A percentile compares a stretch with the other conserved stretches of the same genome.
phyloP scores from a whole-genome alignment of 2,888 invertebrate species.

The Stenodema calcarata region DNA sequence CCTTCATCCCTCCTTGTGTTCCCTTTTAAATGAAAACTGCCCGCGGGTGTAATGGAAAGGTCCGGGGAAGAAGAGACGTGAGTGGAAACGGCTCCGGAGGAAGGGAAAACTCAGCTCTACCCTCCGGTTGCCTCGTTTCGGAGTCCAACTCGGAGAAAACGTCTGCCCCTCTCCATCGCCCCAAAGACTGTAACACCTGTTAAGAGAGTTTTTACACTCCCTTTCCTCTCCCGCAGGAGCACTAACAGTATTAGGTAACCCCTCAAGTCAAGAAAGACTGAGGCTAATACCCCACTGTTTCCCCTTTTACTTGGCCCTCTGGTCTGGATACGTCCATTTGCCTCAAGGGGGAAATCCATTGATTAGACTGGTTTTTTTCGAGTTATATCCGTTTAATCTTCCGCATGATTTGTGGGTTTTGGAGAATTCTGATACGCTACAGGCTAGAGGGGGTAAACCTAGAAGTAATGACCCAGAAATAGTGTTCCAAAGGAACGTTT shows the following conservation, averaged over 20 bases:
- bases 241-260: slow-evolving; percentile 27
- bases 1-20: neutral
- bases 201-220: slow-evolving; percentile 29
- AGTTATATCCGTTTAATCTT: too few species aligned
- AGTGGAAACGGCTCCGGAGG: neutral
- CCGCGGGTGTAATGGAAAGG: slow-evolving; percentile 2
- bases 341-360: neutral
- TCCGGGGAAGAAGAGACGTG: neutral
- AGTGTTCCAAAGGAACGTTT: too few species aligned
- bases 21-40: neutral
- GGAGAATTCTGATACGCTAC: too few species aligned
- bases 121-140: neutral
- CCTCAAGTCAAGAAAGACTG: slow-evolving; percentile 18
- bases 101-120: neutral
- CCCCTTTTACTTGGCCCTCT: neutral
- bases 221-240: neutral
- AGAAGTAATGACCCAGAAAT: too few species aligned
- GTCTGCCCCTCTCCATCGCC: neutral
- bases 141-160: slow-evolving; percentile 1
- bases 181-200: slow-evolving; percentile 18
- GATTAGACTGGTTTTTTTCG: neutral
- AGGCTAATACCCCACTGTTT: slow-evolving; percentile 6
- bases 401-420: too few species aligned
- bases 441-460: too few species aligned
- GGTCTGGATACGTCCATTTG: neutral